Evolutionary conservation across 1,140 invertebrate genomes (phyloP), one percentile per base, ranked within the genome.

Genomic region (Manduca sexta): DNA sequence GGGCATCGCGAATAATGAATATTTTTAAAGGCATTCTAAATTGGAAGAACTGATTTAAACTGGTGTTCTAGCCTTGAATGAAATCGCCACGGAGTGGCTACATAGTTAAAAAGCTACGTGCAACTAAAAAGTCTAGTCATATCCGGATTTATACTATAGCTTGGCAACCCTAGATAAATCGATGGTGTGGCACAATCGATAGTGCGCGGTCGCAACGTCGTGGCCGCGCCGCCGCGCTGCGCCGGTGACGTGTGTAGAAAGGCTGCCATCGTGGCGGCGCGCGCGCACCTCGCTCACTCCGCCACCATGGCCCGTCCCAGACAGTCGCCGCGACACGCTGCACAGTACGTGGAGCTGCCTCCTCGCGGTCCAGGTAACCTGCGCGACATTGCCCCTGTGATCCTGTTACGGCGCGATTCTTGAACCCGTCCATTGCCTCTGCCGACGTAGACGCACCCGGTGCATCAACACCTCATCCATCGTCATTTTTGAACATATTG

Each of bases 331-430:
- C 77, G 79, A 13, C 73, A 80, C 77, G 63, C 68, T 53, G 68
- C 69, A 31, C 76, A 79, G 45, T 57, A 65, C 65, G 60, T 60
- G 29, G 62, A 79, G 33, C 74, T 86, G 41, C 83, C 83, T 39
- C 79, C 82, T 49, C 73, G 83, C 56, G 81, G 85, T 56, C 83
- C 82, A 85, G 82, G 83, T 85, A 81, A 34, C 13, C 30, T 34
- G 15, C n/a, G 33, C 42, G 8, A 35, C 47, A 29, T 45, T 29
- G 30, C 34, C 26, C 16, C 10, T 4, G n/a, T 17, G 26, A 18
- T 31, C 45, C 30, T 30, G 10, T 15, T 0, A n/a, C 13, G 5
- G 33, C 21, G 21, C 21, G 21, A 3, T 26, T 5, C 21, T 26
- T 5, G 4, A 26, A 5, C 21, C 21, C 21, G 21, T 26, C n/a